Percentiles rank a stretch among this genome's conserved stretches.
Evolutionary conservation across 2,888 invertebrate genomes (phyloP).

Genomic region (Melanostoma mellinum): DNA sequence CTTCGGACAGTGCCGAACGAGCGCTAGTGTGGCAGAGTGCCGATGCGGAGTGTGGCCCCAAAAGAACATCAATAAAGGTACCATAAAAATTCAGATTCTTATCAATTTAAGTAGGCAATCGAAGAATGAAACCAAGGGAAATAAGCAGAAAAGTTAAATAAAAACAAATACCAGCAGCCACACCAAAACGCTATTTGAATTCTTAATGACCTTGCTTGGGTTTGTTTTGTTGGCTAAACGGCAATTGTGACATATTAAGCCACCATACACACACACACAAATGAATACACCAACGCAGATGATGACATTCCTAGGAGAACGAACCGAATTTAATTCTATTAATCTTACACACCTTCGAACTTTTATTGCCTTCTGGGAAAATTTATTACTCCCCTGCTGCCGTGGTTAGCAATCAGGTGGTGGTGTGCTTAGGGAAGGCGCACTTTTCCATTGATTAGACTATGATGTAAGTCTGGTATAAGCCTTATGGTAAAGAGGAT

Average conservation of each 20-base stretch:
- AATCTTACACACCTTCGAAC: constrained; percentile 71
- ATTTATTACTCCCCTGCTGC: constrained; percentile 61
- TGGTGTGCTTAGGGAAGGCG: constrained; percentile 21
- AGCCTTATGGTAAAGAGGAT: neutral
- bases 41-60: constrained; percentile 15
- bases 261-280: constrained; percentile 31
- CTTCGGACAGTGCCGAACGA: constrained; percentile 11
- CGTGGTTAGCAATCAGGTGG: constrained; percentile 56
- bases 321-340: constrained; percentile 68
- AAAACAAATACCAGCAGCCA: constrained; percentile 56
- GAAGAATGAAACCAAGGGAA: constrained; percentile 17
- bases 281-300: constrained; percentile 4
- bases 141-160: constrained; percentile 27
- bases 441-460: constrained; percentile 43
- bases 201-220: constrained; percentile 41
- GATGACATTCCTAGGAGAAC: constrained; percentile 58
- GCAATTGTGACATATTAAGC: constrained; percentile 63
- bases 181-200: constrained; percentile 66
- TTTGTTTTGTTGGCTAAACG: constrained; percentile 37
- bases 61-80: constrained; percentile 68
- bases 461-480: constrained; percentile 35
- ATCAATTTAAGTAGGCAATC: constrained; percentile 62
- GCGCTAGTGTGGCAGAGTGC: neutral
- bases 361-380: constrained; percentile 64
- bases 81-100: constrained; percentile 69